Base-by-base conservation (phyloP, 2,888 invertebrate genomes). In the Lithophane socia region DNA sequence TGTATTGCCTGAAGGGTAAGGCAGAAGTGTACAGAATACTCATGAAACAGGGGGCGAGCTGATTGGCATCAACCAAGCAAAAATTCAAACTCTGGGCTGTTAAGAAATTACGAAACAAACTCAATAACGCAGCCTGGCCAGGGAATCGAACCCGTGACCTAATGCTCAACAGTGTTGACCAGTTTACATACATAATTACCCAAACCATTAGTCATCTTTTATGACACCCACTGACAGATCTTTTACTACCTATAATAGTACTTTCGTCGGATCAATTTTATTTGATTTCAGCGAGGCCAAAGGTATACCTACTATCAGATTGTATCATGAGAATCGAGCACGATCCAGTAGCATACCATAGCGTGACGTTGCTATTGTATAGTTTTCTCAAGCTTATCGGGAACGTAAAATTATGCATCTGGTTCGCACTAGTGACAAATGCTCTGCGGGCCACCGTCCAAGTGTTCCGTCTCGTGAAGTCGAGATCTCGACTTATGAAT, bases 391-490 rank as follows among this genome's bases (percentile, higher is more conserved):
- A 58, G 79, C 73, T 79, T 73, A 86, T 77, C 68, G 49, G 79
- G 68, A 75, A 4, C 63, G 67, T 60, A 70, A 63, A 75, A 75
- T 73, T 89, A 90, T 88, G 84, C 80, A 88, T 84, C 66, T 88
- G 82, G 88, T 84, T 64, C 81, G 81, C 18, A 73, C 72, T 12
- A 85, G 83, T 84, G 76, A 78, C 83, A 87, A 90, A 84, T 79
- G 80, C 76, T 78, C 70, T 44, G 64, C 76, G 69, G 71, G 64
- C 79, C 68, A 79, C 74, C 77, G 82, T 76, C 83, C 85, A 86
- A 83, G 78, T 80, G 93, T 94, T 94, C 94, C 93, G 94, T 91
- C 91, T 94, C 83, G 29, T 63, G 61, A 67, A 44, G 21, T 67
- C 70, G 54, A 73, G 83, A 67, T 82, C 78, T 86, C 88, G 87